A percentile compares a stretch with the other conserved stretches of the same genome.
phyloP scores from a whole-genome alignment of 2,113 vertebrate genomes.

The Diglossa brunneiventris region DNA sequence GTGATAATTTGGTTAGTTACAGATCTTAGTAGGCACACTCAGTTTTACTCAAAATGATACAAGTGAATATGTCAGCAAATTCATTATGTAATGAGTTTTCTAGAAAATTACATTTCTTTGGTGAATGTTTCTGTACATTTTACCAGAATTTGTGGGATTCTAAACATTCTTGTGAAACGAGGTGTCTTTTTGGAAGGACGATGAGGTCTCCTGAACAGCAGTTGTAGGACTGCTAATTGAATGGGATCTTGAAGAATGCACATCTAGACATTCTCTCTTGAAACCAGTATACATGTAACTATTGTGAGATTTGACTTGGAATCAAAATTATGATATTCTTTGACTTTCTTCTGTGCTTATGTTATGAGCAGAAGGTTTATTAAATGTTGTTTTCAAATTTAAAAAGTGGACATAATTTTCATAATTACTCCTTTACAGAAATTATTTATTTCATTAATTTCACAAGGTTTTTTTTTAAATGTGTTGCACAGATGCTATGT shows the following conservation, averaged over 20 bases:
- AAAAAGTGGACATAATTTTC: background rate
- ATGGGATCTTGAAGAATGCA: background rate
- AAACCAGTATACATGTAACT: background rate
- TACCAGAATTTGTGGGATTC: background rate
- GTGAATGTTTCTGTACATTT: background rate
- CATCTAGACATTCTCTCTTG: background rate
- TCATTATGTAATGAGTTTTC: background rate
- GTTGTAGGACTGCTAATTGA: background rate
- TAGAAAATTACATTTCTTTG: background rate
- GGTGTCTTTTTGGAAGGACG: background rate
- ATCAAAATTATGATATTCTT: background rate
- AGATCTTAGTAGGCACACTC: background rate
- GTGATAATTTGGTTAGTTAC: background rate
- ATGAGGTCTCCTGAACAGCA: background rate
- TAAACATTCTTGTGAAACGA: background rate
- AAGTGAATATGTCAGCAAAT: background rate
- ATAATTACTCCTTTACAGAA: background rate
- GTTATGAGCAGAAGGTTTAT: background rate
- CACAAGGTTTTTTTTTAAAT: background rate
- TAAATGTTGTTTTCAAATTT: background rate
- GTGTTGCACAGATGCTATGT: background rate
- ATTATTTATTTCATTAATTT: background rate
- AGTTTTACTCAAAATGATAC: background rate
- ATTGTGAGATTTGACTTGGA: background rate
- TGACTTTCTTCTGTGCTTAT: background rate